Evolutionary conservation across 1,140 invertebrate species (phyloP), one percentile per base, ranked within the genome.

Genomic region (Streblospio benedicti): DNA sequence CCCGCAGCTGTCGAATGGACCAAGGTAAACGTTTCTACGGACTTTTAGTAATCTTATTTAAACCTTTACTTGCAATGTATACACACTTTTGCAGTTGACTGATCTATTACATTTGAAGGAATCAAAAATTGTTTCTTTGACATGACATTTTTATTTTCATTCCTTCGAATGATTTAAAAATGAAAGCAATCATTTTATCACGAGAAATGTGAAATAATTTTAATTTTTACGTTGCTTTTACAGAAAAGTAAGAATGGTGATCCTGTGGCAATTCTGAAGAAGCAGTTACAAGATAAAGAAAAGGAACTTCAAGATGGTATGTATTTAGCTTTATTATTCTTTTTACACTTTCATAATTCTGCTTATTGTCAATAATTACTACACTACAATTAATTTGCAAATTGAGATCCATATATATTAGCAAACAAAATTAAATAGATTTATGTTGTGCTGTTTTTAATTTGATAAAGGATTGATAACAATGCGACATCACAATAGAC

Each of bases 211-310:
- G 30, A 27, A 23, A 47, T 47, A 12, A 9, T 27, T 4, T 23
- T 47, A 28, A 12, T 47, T 9, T 47, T 9, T 4, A 58, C 52
- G n/a, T 20, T 38, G 45, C 55, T 67, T 56, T 70, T 61, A 41
- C 65, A 78, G 72, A 77, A 86, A 82, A 86, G 86, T n/a, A 85
- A 87, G 35, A 76, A 75, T 63, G 84, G 88, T 47, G 90, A 94
- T 74, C 88, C 88, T 0, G 82, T 90, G 28, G 85, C 88, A 53
- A 87, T 90, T 69, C 69, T 93, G 61, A 90, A 89, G 69, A 91
- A 90, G 64, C 90, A 93, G 72, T 76, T 93, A 2, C 71, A 73
- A 61, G 74, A 76, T 51, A 76, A 72, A 60, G 70, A 75, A 61
- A 69, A 66, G 44, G 65, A 69, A 44, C 62, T 79, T 4, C 69